A percentile compares a stretch with the other conserved stretches of the same genome.
Evolutionary conservation across 2,888 invertebrate genomes (phyloP).

Genomic region (Trissolcus japonicus): DNA sequence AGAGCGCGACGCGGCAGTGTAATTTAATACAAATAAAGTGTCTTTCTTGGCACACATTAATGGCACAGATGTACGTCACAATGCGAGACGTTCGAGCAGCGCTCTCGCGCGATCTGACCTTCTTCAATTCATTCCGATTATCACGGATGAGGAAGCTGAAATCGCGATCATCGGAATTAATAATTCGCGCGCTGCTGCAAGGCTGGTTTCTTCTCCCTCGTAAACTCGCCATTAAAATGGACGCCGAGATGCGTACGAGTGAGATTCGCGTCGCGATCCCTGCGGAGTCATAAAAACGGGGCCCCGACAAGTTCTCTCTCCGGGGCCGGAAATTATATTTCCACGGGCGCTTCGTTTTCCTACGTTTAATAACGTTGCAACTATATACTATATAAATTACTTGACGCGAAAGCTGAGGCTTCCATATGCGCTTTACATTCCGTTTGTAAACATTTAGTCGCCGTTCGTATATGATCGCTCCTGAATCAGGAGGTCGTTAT

Average conservation of each 20-base stretch:
- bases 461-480: background rate
- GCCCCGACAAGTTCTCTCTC: slow-evolving; percentile 55
- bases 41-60: slow-evolving; percentile 14
- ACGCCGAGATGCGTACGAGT: slow-evolving; percentile 59
- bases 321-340: slow-evolving; percentile 65
- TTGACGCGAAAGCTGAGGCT: slow-evolving; percentile 22
- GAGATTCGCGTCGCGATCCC: slow-evolving; percentile 48
- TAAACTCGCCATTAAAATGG: slow-evolving; percentile 62
- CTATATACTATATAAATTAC: slow-evolving; percentile 50
- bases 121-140: slow-evolving; percentile 37
- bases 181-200: slow-evolving; percentile 66
- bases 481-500: background rate
- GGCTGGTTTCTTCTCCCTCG: slow-evolving; percentile 56
- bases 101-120: slow-evolving; percentile 22
- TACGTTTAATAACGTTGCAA: slow-evolving; percentile 56
- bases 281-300: slow-evolving; percentile 60
- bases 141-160: slow-evolving; percentile 59
- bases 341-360: slow-evolving; percentile 51
- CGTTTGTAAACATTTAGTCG: background rate
- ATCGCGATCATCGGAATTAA: slow-evolving; percentile 66
- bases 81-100: background rate
- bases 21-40: slow-evolving; percentile 33
- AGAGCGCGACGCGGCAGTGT: slow-evolving; percentile 22
- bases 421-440: slow-evolving; percentile 24
- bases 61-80: slow-evolving; percentile 5